These are phyloP conservation scores for Nyctereutes procyonoides DNA, from an alignment of 2,113 vertebrate genomes.

Conservation along the genomic window DNA sequence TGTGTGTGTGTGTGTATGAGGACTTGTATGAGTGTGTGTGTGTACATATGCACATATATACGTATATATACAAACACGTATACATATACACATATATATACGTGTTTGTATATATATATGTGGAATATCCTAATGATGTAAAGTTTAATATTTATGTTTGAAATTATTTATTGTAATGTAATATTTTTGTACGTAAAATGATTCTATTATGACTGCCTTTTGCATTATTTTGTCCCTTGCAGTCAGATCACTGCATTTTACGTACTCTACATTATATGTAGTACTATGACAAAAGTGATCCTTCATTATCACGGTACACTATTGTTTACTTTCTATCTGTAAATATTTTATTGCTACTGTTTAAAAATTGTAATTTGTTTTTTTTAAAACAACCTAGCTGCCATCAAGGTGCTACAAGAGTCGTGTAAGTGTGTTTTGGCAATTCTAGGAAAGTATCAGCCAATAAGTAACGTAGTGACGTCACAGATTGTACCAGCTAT, in stretches of 20 bases:
- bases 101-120: conserved; percentile 76
- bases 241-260: conserved; percentile 90
- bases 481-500: conserved; percentile 80
- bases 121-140: conserved; percentile 88
- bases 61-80: conserved; percentile 31
- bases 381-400: conserved; percentile 59
- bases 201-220: conserved; percentile 88
- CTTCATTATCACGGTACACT: conserved; percentile 89
- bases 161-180: conserved; percentile 93
- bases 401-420: conserved; percentile 87
- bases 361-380: conserved; percentile 49
- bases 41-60: conserved; percentile 48
- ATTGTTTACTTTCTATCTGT: conserved; percentile 88
- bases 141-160: conserved; percentile 93
- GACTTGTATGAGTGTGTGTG: conserved; percentile 67
- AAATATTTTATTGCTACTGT: conserved; percentile 84
- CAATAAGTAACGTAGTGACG: conserved; percentile 78
- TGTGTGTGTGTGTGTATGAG: conserved; percentile 47
- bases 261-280: conserved; percentile 91
- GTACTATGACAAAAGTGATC: conserved; percentile 88
- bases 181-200: conserved; percentile 93
- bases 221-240: conserved; percentile 80
- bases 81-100: not conserved
- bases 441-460: conserved; percentile 80
- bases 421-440: conserved; percentile 83